Base-by-base conservation (phyloP, 2,888 invertebrate genomes). In the Acleris emargana region DNA sequence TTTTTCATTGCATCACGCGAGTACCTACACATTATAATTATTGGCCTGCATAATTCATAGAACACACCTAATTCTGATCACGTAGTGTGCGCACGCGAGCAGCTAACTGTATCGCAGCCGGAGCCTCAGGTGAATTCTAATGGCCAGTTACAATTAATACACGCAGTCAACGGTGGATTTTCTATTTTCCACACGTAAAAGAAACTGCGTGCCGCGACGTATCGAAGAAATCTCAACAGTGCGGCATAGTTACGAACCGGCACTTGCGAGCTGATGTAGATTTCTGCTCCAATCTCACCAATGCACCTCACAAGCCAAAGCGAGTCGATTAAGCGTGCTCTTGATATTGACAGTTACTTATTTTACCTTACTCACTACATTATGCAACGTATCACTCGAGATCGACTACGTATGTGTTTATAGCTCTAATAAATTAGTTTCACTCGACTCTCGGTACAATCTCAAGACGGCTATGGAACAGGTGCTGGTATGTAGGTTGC, bases 171-270 rank as follows among this genome's bases (percentile, higher is more conserved):
- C 92, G 87, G 88, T 92, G 88, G 85, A 91, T 89, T 92, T 92
- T 92, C 92, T 91, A 92, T 92, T 92, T 91, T 91, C 89, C 82
- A 89, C 91, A 91, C 90, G 91, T 91, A 91, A 91, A 91, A 91
- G 92, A 91, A 92, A 92, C 86, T 81, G 85, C 87, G 85, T 86
- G 82, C 86, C 87, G 75, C 74, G 77, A 77, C 78, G 80, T 79
- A 80, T 83, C 80, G 71, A 87, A 84, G 89, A 90, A 89, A 89
- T 87, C 86, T 86, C 85, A 87, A 86, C 54, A 54, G 51, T 83
- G 81, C 79, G 79, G 77, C 79, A 82, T 74, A 66, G 66, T 61
- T 66, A 61, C 51, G 45, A 28, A 61, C 51, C 38, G 57, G 66
- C 60, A 52, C 43, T 60, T 22, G 52, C 20, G 38, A 17, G 22